Base-by-base conservation (phyloP, 1,140 invertebrate species). In the Zaprionus nigranus region DNA sequence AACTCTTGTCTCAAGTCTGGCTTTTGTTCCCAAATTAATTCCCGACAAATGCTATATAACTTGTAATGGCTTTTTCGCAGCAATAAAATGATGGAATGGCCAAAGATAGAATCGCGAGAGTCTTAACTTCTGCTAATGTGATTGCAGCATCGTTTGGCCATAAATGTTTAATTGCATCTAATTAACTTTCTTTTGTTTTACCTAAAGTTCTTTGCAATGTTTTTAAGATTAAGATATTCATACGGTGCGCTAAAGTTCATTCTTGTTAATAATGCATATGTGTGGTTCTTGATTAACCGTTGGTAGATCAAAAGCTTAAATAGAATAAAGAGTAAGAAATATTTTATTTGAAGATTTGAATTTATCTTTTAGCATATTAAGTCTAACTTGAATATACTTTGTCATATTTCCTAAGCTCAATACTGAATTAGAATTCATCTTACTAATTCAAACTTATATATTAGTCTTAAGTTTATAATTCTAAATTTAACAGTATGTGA, bases 21-120 rank as follows among this genome's bases (percentile, higher is more conserved):
- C 49, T 70, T 43, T 43, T 56, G 13, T 59, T 36, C 17, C 11
- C 11, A 59, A 73, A 66, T 59, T 58, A 38, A 24, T 53, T 49
- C 30, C 54, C n/a, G 11, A 59, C 22, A 40, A 51, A n/a, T 12
- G 43, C 30, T 15, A 63, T 51, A 40, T 70, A 56, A 15, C 22
- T 54, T 26, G 20, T 38, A 64, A 58, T 15, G 36, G 38, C 40
- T 17, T 38, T 20, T 28, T 43, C 15, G 51, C n/a, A 26, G 53
- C 36, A 65, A 65, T 56, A 65, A 65, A 65, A 65, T 57, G 15
- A 56, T 65, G 53, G 24, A 28, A 57, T 56, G 17, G 26, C 36
- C 11, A 30, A 56, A 28, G 13, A 56, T 56, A 30, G 46, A 24
- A 51, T 5, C 5, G 9, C 11, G 11, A 24, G 22, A 51, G 11